Base-by-base conservation (phyloP, 2,888 invertebrate genomes). In the Zaprionus obscuricornis region DNA sequence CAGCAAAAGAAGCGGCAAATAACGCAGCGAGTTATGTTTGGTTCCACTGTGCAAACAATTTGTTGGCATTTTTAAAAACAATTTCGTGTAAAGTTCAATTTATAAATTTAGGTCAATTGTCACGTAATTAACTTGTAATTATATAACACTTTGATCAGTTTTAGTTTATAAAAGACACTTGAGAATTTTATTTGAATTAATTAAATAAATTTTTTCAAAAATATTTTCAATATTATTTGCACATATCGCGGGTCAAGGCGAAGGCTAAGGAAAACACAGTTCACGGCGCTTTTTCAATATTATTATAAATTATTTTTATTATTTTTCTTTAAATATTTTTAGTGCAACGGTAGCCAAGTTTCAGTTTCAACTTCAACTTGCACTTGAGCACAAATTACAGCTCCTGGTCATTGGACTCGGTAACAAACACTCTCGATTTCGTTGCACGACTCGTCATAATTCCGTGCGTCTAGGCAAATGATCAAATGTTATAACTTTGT, bases 371-470 rank as follows among this genome's bases (percentile, higher is more conserved):
- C 3, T 34, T 52, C 37, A n/a, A n/a, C n/a, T n/a, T n/a, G n/a
- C n/a, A n/a, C n/a, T n/a, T n/a, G n/a, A n/a, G n/a, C n/a, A n/a
- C n/a, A n/a, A n/a, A n/a, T n/a, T 20, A 14, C 17, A 29, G 40
- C 39, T 42, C 56, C 77, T 75, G 82, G 79, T 81, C 83, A 83
- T 79, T 81, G 83, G 81, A 83, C 79, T 70, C 70, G 66, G 57
- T n/a, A n/a, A n/a, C 47, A 31, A 54, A 64, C 73, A 69, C 69
- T 69, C 69, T 69, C 82, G 70, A 68, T 78, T 76, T 78, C 60
- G 62, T 46, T 63, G 70, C 59, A 55, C 56, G 54, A 50, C 62
- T 13, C 64, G 65, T 26, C 81, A 82, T 82, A 71, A 77, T 82
- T 83, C 77, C 84, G 73, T 65, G 77, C 64, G 57, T 49, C 45